phyloP scores from a whole-genome alignment of 2,113 vertebrate genomes.

The Hippocampus mohnikei region DNA sequence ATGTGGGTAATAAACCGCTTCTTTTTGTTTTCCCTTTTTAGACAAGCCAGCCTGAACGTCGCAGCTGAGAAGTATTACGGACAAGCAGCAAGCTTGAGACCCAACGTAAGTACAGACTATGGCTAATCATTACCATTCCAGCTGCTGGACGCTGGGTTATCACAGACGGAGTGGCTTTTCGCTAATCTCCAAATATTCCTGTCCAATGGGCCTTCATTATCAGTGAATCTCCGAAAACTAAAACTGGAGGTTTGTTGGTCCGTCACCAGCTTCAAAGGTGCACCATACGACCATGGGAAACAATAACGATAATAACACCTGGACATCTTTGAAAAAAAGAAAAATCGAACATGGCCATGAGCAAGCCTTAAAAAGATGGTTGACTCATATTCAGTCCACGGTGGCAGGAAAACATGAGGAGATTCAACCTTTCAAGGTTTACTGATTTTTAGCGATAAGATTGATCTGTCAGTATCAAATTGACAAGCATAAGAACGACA shows the following conservation, averaged over 20 bases:
- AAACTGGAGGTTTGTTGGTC: slow-evolving; percentile 49
- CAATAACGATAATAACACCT: slow-evolving; percentile 62
- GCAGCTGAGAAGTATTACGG: slow-evolving; percentile 93
- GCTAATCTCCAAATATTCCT: slow-evolving; percentile 23
- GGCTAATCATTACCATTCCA: slow-evolving; percentile 38
- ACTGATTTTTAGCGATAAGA: slow-evolving; percentile 13
- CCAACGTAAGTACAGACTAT: slow-evolving; percentile 83
- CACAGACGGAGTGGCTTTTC: slow-evolving; percentile 41
- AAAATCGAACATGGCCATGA: slow-evolving; percentile 19
- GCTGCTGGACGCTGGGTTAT: slow-evolving; percentile 20
- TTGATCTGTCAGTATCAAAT: not conserved
- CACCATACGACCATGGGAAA: slow-evolving; percentile 38
- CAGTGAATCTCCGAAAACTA: slow-evolving; percentile 21
- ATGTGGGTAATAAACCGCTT: slow-evolving; percentile 54
- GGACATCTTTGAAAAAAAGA: slow-evolving; percentile 42
- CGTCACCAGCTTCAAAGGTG: slow-evolving; percentile 64
- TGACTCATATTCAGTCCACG: slow-evolving; percentile 13
- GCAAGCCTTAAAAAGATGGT: slow-evolving; percentile 14
- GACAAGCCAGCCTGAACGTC: slow-evolving; percentile 95
- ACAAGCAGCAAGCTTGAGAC: slow-evolving; percentile 87
- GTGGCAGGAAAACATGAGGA: slow-evolving; percentile 29
- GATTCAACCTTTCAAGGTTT: slow-evolving; percentile 35
- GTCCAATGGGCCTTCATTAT: slow-evolving; percentile 43
- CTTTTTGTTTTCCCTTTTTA: slow-evolving; percentile 66
- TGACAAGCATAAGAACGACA: not conserved